Percentiles rank a stretch among this genome's conserved stretches.
phyloP scores from a whole-genome alignment of 1,140 invertebrate genomes.

The Micrasema minimum region DNA sequence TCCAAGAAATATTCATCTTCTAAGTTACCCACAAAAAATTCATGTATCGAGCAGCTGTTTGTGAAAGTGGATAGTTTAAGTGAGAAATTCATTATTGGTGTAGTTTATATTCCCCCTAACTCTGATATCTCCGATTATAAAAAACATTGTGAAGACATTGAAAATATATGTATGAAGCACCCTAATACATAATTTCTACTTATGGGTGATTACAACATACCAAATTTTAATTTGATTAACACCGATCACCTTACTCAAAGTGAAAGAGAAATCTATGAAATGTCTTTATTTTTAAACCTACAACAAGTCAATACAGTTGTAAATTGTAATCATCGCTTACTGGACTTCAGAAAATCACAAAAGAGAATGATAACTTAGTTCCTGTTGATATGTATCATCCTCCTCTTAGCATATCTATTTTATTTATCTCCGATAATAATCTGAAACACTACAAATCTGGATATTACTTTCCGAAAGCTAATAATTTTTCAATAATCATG shows the following conservation, averaged over 20 bases:
- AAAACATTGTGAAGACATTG: slow-evolving; percentile 1
- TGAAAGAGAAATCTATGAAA: not conserved
- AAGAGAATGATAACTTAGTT: not conserved
- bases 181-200: not conserved
- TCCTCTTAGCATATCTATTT: too few relatives aligned
- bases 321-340: not conserved
- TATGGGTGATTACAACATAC: not conserved
- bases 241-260: not conserved
- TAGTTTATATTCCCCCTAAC: not conserved
- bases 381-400: not conserved
- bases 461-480: too few relatives aligned
- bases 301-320: not conserved
- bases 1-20: not conserved
- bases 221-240: not conserved
- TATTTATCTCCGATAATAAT: too few relatives aligned
- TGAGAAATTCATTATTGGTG: not conserved
- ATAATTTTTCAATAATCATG: too few relatives aligned
- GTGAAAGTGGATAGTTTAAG: not conserved
- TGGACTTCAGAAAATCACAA: not conserved
- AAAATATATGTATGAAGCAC: not conserved
- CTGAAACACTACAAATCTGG: too few relatives aligned
- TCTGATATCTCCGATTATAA: not conserved
- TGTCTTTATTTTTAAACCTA: not conserved
- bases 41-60: not conserved
- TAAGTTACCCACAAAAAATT: not conserved